A percentile compares a stretch with the other conserved stretches of the same genome.
phyloP scores from a whole-genome alignment of 2,797 vertebrate genomes.

The Craterocephalus amniculus region DNA sequence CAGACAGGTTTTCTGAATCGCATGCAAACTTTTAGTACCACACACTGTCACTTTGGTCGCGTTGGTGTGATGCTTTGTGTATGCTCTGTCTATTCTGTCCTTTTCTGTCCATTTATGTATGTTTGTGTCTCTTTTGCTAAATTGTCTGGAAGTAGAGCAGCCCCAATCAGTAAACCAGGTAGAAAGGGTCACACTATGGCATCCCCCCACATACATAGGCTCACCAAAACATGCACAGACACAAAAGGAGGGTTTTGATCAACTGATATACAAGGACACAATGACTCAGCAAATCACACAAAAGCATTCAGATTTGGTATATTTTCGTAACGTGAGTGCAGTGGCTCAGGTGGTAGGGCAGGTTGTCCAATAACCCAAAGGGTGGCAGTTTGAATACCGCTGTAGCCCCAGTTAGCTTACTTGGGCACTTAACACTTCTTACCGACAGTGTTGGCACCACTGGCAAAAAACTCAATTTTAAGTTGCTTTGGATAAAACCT shows the following conservation, averaged over 20 bases:
- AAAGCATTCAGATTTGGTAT: neutral
- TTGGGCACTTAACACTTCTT: no score
- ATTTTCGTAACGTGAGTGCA: no score
- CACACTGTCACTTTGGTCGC: slow-evolving; percentile 24
- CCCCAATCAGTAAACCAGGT: slow-evolving; percentile 90
- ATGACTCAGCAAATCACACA: slow-evolving; percentile 46
- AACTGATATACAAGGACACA: slow-evolving; percentile 47
- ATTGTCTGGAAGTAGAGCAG: slow-evolving; percentile 88
- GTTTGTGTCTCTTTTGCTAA: slow-evolving; percentile 86
- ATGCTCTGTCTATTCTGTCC: slow-evolving; percentile 52
- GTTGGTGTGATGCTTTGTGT: slow-evolving; percentile 52
- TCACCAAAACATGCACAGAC: slow-evolving; percentile 45
- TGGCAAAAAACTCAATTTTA: no score
- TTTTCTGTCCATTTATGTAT: slow-evolving; percentile 82
- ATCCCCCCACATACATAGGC: slow-evolving; percentile 67
- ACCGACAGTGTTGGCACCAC: no score
- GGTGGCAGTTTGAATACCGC: no score
- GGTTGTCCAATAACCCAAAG: no score
- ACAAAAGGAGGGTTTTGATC: slow-evolving; percentile 49
- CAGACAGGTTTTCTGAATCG: slow-evolving; percentile 9
- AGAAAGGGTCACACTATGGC: slow-evolving; percentile 82
- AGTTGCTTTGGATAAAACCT: no score
- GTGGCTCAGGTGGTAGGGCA: no score
- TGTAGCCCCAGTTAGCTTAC: no score
- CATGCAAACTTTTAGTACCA: neutral